Percentiles rank a stretch among this genome's conserved stretches.
Evolutionary conservation across 2,797 vertebrate genomes (phyloP).

Genomic region (Acrossocheilus wenchowensis): DNA sequence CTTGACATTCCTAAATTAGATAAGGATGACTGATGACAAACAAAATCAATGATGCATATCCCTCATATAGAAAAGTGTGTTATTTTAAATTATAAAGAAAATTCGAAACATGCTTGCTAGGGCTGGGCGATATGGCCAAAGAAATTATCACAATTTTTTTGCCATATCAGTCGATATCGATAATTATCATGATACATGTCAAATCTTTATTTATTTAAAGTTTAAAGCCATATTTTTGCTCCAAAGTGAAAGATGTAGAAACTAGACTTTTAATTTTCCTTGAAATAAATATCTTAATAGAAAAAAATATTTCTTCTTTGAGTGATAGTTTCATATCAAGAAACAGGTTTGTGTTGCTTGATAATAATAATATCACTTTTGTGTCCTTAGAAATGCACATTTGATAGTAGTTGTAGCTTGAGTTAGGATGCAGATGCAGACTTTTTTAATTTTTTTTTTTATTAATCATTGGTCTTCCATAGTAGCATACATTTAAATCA

Average conservation of each 20-base stretch:
- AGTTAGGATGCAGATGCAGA: neutral
- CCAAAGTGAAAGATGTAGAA: neutral
- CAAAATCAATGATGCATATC: conserved; percentile 39
- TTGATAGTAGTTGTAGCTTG: neutral
- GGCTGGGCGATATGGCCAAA: too few relatives aligned
- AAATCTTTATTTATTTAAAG: neutral
- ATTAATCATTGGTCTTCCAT: neutral
- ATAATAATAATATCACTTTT: neutral
- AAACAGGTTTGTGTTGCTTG: neutral
- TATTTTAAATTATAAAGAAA: neutral
- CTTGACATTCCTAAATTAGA: conserved; percentile 58
- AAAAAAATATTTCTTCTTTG: too few relatives aligned
- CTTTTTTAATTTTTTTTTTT: too few relatives aligned
- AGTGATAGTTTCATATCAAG: too few relatives aligned
- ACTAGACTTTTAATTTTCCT: neutral
- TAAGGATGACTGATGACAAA: conserved; percentile 42
- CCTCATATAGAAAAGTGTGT: neutral
- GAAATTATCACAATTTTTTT: neutral
- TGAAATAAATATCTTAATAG: too few relatives aligned
- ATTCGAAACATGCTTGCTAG: neutral
- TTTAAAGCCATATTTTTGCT: neutral
- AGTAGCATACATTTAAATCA: neutral
- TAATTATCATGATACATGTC: neutral
- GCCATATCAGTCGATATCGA: too few relatives aligned
- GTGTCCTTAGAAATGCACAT: too few relatives aligned